Evolutionary conservation across 1,140 invertebrate genomes (phyloP), one percentile per base, ranked within the genome.

Genomic region (Eumeta japonica): DNA sequence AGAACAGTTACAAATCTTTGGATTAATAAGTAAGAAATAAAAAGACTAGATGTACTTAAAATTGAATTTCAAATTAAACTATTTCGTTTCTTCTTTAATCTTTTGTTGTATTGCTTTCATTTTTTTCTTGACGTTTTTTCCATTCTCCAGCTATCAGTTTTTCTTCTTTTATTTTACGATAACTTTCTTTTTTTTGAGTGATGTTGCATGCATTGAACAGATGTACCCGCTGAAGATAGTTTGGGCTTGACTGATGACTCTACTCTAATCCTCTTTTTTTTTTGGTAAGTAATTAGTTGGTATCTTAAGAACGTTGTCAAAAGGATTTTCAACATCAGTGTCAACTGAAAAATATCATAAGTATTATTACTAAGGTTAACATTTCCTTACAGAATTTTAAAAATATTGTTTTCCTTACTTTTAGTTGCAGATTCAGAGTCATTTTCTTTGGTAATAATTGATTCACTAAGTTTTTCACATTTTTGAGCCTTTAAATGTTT

Each of bases 161-260:
- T 24, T 24, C 20, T 24, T 24, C 20, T 24, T 24, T 24, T 24
- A 24, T 24, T 24, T 24, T 24, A 24, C 20, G 20, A 24, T 24
- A 24, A 24, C n/a, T 24, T 24, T 24, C 20, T 24, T 24, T 24
- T n/a, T 24, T 24, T 24, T n/a, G 20, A 24, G n/a, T 24, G 20
- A 24, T 24, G n/a, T 24, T 24, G 20, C 20, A 24, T 24, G 5
- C 20, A 24, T 24, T 24, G 20, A n/a, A 7, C 20, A 24, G 20
- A 24, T n/a, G 20, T 24, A 24, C 20, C 20, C 5, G 20, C 20
- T 5, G 20, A 24, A 24, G 20, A n/a, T 24, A 24, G 20, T 24
- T 24, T 24, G 20, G 20, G 20, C 20, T 24, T 24, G 20, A 5
- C 20, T 24, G 20, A 24, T 24, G 20, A 24, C 20, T 24, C 20